Evolutionary conservation across 2,113 vertebrate genomes (phyloP).

Genomic region (Pantherophis guttatus): DNA sequence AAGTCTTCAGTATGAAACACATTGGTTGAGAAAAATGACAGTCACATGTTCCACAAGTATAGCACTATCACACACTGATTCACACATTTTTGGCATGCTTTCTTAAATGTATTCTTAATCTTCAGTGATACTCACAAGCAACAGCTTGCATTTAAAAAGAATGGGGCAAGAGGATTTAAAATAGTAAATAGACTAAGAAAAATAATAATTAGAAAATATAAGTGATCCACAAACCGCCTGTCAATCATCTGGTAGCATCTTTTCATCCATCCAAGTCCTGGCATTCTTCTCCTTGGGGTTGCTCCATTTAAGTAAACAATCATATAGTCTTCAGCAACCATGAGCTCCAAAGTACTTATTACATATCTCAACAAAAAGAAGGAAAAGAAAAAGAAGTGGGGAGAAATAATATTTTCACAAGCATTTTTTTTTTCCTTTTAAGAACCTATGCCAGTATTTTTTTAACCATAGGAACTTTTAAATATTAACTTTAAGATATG

Average conservation of each 20-base stretch:
- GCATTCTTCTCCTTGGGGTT: slow-evolving; percentile 92
- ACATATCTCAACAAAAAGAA: slow-evolving; percentile 80
- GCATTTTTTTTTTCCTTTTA: background rate
- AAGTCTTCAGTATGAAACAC: background rate
- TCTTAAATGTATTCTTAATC: background rate
- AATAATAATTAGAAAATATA: background rate
- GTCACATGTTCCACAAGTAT: background rate
- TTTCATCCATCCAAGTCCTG: slow-evolving; percentile 94
- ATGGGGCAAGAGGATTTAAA: background rate
- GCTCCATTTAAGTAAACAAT: slow-evolving; percentile 97
- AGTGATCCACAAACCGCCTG: slow-evolving; percentile 77
- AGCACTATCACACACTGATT: background rate
- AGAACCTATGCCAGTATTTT: background rate
- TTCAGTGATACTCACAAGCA: background rate
- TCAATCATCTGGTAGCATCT: slow-evolving; percentile 99
- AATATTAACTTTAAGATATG: background rate
- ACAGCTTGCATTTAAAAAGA: background rate
- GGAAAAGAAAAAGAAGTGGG: slow-evolving; percentile 12
- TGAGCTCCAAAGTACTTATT: slow-evolving; percentile 93
- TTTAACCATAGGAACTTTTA: background rate
- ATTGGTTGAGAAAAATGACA: background rate
- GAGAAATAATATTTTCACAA: background rate
- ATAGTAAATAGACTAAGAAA: background rate
- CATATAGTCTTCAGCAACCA: slow-evolving; percentile 98
- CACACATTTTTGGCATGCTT: background rate